Conservation (phyloP, 2,113 vertebrate species). For the Lepidothrix coronata region DNA sequence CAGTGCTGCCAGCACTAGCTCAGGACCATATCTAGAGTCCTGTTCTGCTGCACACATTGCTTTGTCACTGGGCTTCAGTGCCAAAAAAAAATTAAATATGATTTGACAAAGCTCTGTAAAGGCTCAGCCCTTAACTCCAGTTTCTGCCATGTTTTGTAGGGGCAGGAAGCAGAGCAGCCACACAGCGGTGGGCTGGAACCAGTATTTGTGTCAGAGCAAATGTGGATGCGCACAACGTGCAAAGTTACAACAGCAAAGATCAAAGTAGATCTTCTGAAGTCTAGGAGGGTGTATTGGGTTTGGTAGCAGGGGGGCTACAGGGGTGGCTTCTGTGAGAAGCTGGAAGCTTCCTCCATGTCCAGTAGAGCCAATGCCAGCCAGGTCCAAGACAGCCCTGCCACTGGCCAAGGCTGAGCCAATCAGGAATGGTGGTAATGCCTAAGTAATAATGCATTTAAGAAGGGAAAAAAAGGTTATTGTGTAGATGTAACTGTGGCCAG, state of each 20-base stretch:
- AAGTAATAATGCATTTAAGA: neutral
- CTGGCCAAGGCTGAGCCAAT: neutral
- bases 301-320: neutral
- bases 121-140: neutral
- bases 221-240: rapidly evolving
- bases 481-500: neutral
- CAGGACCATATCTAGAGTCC: neutral
- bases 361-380: neutral
- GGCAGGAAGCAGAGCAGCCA: neutral
- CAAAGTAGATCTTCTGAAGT: neutral
- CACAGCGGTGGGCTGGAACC: rapidly evolving
- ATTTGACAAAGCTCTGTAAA: neutral
- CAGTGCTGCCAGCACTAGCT: neutral
- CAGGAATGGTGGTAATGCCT: neutral
- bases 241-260: neutral
- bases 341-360: neutral
- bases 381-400: neutral
- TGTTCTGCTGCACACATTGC: neutral
- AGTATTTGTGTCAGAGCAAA: neutral
- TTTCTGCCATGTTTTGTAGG: neutral
- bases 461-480: neutral
- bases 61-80: neutral
- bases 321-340: neutral
- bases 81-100: neutral
- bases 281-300: neutral